Evolutionary conservation across 2,888 invertebrate species (phyloP).

Genomic region (Drosophila rubida): DNA sequence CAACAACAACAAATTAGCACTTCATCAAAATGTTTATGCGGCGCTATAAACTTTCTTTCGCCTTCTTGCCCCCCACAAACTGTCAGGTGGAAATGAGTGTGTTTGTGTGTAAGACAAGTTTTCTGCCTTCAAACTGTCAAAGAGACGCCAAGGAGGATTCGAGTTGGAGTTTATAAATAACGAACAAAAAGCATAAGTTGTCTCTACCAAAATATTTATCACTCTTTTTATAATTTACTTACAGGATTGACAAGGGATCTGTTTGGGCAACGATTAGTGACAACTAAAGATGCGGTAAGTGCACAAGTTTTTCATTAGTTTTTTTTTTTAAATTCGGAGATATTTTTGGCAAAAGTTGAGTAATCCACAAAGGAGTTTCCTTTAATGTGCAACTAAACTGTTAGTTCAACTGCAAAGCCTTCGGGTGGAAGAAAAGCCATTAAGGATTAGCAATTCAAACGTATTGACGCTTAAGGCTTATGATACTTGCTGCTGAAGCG

Average conservation of each 20-base stretch:
- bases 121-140: conserved; percentile 23
- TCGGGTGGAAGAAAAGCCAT: conserved; percentile 1
- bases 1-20: conserved; percentile 66
- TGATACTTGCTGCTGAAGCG: conserved; percentile 29
- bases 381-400: background rate
- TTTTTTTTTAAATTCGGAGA: background rate
- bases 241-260: background rate
- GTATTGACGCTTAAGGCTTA: conserved; percentile 10
- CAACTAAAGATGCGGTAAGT: background rate
- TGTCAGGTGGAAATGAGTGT: background rate
- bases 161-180: conserved; percentile 10
- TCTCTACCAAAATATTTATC: background rate
- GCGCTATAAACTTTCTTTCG: conserved; percentile 40
- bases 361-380: background rate
- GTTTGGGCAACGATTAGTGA: background rate
- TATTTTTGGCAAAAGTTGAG: background rate
- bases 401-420: conserved; percentile 1
- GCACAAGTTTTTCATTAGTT: background rate
- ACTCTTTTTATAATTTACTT: background rate
- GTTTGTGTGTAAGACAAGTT: conserved; percentile 7
- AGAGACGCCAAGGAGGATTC: background rate
- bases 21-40: conserved; percentile 48
- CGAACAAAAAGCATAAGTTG: background rate
- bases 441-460: conserved; percentile 19
- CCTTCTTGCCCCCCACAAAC: background rate